A percentile compares a stretch with the other conserved stretches of the same genome.
These are phyloP conservation scores for Balanococcus diminutus DNA, from an alignment of 2,888 invertebrate species.

Conservation along the genomic window DNA sequence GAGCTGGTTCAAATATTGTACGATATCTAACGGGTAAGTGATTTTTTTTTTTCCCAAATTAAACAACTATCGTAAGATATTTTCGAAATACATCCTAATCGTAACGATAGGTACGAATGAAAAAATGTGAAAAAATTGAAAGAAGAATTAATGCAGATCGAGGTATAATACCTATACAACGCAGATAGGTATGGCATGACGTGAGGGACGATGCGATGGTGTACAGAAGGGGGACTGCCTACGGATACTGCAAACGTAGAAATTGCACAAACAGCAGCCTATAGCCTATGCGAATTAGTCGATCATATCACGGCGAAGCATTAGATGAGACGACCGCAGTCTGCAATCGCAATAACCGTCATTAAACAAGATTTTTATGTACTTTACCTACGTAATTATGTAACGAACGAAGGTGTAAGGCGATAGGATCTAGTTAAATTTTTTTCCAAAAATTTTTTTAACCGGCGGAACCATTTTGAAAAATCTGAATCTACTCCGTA, in stretches of 20 bases:
- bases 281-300: slow-evolving; percentile 1
- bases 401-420: background rate
- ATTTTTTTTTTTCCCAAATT: too few relatives aligned
- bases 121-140: too few relatives aligned
- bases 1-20: too few relatives aligned
- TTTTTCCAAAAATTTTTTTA: slow-evolving; percentile 55
- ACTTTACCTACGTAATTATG: slow-evolving; percentile 46
- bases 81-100: too few relatives aligned
- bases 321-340: slow-evolving; percentile 41
- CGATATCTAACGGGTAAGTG: too few relatives aligned
- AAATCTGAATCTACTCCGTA: slow-evolving; percentile 94
- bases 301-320: slow-evolving; percentile 43
- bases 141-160: too few relatives aligned
- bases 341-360: slow-evolving; percentile 25
- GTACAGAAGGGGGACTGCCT: too few relatives aligned
- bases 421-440: slow-evolving; percentile 46
- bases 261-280: background rate
- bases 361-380: background rate
- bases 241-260: background rate
- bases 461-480: slow-evolving; percentile 68
- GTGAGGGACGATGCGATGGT: too few relatives aligned
- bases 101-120: too few relatives aligned
- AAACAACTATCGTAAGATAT: too few relatives aligned
- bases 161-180: too few relatives aligned
- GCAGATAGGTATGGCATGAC: too few relatives aligned